These are phyloP conservation scores for Lates calcarifer DNA, from an alignment of 2,113 vertebrate species.

Conservation along the genomic window DNA sequence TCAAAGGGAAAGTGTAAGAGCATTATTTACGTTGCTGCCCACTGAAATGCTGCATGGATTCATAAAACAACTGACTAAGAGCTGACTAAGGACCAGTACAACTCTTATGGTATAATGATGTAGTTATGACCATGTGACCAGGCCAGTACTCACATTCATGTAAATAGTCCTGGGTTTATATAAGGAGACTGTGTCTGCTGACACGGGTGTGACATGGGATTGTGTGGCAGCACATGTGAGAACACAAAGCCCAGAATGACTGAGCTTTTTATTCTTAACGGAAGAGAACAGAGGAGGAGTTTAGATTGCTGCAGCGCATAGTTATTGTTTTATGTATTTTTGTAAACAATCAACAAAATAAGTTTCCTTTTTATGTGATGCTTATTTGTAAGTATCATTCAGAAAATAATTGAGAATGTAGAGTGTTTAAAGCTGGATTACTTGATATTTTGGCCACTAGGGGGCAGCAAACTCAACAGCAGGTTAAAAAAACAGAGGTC, in stretches of 20 bases:
- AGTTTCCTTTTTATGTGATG: background rate
- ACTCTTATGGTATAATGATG: constrained; percentile 24
- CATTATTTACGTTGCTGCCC: constrained; percentile 46
- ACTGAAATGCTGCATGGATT: constrained; percentile 14
- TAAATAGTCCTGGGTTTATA: constrained; percentile 20
- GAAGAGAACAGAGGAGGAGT: background rate
- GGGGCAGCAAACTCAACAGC: background rate
- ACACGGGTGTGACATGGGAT: background rate
- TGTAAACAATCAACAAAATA: background rate
- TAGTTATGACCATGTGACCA: constrained; percentile 46
- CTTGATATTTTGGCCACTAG: background rate
- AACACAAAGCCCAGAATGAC: background rate
- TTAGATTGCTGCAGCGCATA: background rate
- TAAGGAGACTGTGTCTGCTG: constrained; percentile 23
- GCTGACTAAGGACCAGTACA: constrained; percentile 27
- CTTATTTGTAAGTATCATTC: background rate
- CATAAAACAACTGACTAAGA: constrained; percentile 35
- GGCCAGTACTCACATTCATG: constrained; percentile 2
- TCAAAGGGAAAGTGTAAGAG: constrained; percentile 49
- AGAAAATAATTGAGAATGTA: no score
- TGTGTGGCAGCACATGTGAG: background rate
- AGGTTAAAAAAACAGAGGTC: background rate
- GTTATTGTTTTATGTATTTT: background rate
- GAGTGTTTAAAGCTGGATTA: constrained; percentile 1
- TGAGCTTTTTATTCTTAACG: background rate